These are phyloP conservation scores for Latrodectus hesperus DNA, from an alignment of 2,888 invertebrate genomes.

Conservation along the genomic window DNA sequence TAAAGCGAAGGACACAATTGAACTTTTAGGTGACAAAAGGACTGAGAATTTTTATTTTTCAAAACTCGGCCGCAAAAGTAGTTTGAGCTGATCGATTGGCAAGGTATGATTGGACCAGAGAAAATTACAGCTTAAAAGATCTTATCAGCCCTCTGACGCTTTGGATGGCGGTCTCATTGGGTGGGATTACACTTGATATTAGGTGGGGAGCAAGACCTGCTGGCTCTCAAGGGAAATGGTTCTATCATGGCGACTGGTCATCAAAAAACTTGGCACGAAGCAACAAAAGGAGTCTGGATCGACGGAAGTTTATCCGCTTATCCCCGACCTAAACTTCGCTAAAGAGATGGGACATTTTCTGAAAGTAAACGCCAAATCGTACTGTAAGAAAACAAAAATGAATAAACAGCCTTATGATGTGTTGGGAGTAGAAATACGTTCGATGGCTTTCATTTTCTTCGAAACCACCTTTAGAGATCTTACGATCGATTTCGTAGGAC, in stretches of 20 bases:
- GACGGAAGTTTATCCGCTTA: conserved; percentile 63
- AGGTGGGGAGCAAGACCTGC: conserved; percentile 48
- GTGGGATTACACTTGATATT: conserved; percentile 66
- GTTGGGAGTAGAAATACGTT: no score
- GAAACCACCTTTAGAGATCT: no score
- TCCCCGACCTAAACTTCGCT: conserved; percentile 14
- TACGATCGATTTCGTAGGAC: no score
- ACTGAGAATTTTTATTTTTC: conserved; percentile 43
- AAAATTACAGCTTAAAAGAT: conserved; percentile 69
- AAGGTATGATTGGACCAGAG: conserved; percentile 56
- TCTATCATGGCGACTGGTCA: conserved; percentile 56
- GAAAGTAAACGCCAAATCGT: conserved; percentile 53
- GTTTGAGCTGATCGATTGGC: conserved; percentile 51
- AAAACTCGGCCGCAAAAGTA: conserved; percentile 20
- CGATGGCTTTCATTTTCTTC: no score
- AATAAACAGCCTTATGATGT: not conserved
- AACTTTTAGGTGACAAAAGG: conserved; percentile 17
- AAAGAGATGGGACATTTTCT: conserved; percentile 26
- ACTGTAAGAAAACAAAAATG: conserved; percentile 32
- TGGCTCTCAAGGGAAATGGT: conserved; percentile 47
- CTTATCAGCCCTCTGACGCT: conserved; percentile 61
- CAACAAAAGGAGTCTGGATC: conserved; percentile 57
- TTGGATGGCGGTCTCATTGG: conserved; percentile 60
- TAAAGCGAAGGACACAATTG: conserved; percentile 5
- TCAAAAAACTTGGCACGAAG: conserved; percentile 66